Percentiles rank a stretch among this genome's conserved stretches.
phyloP scores from a whole-genome alignment of 2,113 vertebrate species.

The Scortum barcoo region DNA sequence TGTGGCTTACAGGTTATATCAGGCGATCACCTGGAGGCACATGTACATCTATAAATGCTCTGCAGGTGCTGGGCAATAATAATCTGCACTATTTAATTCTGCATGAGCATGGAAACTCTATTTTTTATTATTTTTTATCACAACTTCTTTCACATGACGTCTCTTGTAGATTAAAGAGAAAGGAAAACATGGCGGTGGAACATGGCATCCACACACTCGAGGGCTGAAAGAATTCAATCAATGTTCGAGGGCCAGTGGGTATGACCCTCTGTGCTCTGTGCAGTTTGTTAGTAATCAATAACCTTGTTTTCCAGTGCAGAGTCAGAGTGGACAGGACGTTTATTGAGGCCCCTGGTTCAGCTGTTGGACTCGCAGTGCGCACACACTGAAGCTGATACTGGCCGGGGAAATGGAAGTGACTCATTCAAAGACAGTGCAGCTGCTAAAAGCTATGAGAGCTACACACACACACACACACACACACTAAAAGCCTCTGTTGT shows the following conservation, averaged over 20 bases:
- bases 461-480: constrained; percentile 18
- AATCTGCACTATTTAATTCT: not conserved
- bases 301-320: constrained; percentile 2
- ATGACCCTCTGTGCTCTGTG: constrained; percentile 12
- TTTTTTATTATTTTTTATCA: not conserved
- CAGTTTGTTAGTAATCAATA: constrained; percentile 61
- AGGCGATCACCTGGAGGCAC: not conserved
- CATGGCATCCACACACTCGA: not conserved
- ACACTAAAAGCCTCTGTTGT: constrained; percentile 46
- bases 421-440: constrained; percentile 62
- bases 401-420: constrained; percentile 45
- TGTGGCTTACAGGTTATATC: not conserved
- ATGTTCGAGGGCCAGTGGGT: constrained; percentile 9
- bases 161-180: not conserved
- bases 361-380: constrained; percentile 32
- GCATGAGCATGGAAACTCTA: not conserved
- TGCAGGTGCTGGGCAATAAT: not conserved
- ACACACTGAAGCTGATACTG: constrained; percentile 26
- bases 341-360: constrained; percentile 49
- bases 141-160: not conserved
- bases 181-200: not conserved
- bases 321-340: constrained; percentile 25
- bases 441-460: constrained; percentile 48
- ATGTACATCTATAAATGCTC: not conserved
- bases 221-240: constrained; percentile 41